These are phyloP conservation scores for Junonia oenone DNA, from an alignment of 2,888 invertebrate species.

Conservation along the genomic window DNA sequence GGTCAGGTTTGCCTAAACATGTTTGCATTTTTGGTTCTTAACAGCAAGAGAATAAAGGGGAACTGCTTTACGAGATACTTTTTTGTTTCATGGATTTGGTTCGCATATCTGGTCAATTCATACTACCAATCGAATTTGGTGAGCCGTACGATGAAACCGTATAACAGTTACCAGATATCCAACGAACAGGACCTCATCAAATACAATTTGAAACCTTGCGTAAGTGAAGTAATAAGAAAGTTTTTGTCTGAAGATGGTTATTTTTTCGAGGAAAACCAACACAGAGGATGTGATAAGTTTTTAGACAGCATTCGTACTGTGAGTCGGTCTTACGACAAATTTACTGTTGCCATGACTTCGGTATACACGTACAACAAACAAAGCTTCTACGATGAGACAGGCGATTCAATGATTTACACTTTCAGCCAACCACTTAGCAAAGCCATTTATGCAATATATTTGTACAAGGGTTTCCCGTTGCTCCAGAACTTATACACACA, in stretches of 20 bases:
- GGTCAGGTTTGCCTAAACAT: slow-evolving; percentile 36
- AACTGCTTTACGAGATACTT: slow-evolving; percentile 31
- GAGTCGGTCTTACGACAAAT: slow-evolving; percentile 36
- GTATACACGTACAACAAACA: slow-evolving; percentile 40
- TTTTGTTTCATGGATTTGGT: slow-evolving; percentile 47
- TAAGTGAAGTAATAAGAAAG: slow-evolving; percentile 37
- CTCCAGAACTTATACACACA: slow-evolving; percentile 32
- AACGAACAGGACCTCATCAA: slow-evolving; percentile 33
- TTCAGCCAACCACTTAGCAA: slow-evolving; percentile 40
- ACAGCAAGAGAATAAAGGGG: slow-evolving; percentile 32
- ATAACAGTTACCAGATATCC: slow-evolving; percentile 42
- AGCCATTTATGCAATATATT: slow-evolving; percentile 45
- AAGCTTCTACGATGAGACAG: slow-evolving; percentile 38
- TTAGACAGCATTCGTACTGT: slow-evolving; percentile 41
- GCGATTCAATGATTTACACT: slow-evolving; percentile 30
- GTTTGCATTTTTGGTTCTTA: slow-evolving; percentile 39
- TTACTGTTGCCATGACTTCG: too few relatives aligned
- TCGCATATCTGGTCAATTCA: slow-evolving; percentile 42
- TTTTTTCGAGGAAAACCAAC: slow-evolving; percentile 3
- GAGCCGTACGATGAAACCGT: slow-evolving; percentile 42
- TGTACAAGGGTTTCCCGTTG: slow-evolving; percentile 55
- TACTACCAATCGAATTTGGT: slow-evolving; percentile 45
- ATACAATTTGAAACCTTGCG: slow-evolving; percentile 43
- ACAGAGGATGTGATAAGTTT: slow-evolving; percentile 30
- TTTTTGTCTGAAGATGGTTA: slow-evolving; percentile 15